Percentiles rank a stretch among this genome's conserved stretches.
Evolutionary conservation across 2,113 vertebrate species (phyloP).

Genomic region (Neotoma lepida): DNA sequence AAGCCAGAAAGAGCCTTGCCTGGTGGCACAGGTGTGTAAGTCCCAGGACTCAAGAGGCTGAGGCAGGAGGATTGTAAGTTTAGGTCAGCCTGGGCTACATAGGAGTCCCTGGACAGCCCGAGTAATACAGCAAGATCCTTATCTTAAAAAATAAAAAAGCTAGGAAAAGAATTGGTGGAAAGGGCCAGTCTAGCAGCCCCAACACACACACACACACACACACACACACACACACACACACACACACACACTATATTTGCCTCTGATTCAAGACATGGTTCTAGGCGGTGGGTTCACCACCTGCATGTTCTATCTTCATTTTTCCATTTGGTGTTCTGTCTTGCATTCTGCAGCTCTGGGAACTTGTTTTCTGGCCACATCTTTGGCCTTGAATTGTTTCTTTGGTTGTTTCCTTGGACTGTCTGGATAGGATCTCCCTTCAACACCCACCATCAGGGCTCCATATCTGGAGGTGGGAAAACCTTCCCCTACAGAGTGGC

Average conservation of each 20-base stretch:
- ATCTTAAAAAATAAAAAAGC: neutral
- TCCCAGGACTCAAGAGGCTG: neutral
- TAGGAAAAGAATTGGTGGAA: neutral
- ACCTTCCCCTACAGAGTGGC: neutral
- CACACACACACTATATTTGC: neutral
- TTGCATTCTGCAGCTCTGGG: neutral
- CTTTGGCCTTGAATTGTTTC: neutral
- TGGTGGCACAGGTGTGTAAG: too few relatives aligned
- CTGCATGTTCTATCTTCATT: neutral
- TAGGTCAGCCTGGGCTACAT: neutral
- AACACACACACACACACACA: neutral
- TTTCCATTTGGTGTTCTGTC: neutral
- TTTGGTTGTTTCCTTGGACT: neutral
- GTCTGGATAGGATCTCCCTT: neutral
- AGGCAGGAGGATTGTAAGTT: neutral
- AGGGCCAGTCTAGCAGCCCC: neutral
- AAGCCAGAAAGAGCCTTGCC: neutral
- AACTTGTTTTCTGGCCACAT: neutral
- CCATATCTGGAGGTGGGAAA: accelerated
- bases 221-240: neutral
- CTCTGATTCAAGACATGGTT: neutral
- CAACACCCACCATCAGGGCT: neutral
- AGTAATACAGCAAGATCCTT: neutral
- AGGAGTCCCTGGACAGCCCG: neutral
- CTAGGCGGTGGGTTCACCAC: neutral